Conservation (phyloP, 2,797 vertebrate genomes). For the Delichon dasypus region DNA sequence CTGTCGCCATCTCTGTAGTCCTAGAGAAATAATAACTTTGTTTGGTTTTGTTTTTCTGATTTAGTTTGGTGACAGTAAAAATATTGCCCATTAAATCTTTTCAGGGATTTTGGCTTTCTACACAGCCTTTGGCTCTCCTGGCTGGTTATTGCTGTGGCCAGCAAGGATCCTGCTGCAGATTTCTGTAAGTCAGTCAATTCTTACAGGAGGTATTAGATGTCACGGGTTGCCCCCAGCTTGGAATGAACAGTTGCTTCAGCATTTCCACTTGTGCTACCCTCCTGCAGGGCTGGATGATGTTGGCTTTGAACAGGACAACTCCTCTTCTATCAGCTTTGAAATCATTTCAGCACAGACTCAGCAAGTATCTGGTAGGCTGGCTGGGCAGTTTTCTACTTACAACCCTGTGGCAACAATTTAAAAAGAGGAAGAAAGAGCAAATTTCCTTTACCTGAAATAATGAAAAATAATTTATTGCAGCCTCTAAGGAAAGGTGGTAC, state of each 20-base stretch:
- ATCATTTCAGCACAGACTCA: neutral
- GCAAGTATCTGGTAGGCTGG: neutral
- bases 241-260: neutral
- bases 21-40: neutral
- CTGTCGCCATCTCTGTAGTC: neutral
- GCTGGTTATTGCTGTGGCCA: neutral
- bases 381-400: neutral
- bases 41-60: neutral
- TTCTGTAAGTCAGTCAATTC: neutral
- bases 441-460: neutral
- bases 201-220: neutral
- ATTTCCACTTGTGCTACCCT: neutral
- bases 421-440: neutral
- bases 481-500: neutral
- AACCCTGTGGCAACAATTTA: neutral
- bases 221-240: neutral
- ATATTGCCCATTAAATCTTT: neutral
- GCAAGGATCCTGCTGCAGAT: neutral
- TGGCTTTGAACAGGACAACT: conserved; percentile 19
- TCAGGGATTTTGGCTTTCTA: neutral
- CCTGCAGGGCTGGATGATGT: neutral
- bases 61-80: neutral
- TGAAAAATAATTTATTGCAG: neutral
- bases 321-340: neutral
- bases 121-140: neutral